Evolutionary conservation across 2,113 vertebrate species (phyloP).

Genomic region (Laticauda laticaudata): DNA sequence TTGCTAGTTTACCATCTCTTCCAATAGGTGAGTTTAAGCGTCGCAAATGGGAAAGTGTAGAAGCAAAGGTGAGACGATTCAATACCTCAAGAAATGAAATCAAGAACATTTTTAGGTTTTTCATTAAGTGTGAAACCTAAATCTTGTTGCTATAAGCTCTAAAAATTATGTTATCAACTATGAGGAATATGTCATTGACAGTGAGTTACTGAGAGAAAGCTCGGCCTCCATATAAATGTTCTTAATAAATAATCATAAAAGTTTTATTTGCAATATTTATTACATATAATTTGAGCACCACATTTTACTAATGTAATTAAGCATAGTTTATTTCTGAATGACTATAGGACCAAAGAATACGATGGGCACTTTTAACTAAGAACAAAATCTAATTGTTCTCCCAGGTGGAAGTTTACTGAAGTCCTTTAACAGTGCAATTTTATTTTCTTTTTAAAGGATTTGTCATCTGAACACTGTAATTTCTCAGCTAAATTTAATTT

Average conservation of each 20-base stretch:
- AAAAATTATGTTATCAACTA: background rate
- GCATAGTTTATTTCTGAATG: background rate
- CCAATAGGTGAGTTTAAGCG: conserved; percentile 96
- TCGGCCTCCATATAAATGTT: background rate
- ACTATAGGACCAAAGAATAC: background rate
- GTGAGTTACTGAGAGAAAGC: background rate
- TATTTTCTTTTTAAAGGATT: background rate
- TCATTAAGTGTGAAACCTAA: background rate
- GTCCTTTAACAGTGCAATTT: background rate
- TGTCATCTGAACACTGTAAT: background rate
- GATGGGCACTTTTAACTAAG: background rate
- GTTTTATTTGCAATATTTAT: background rate
- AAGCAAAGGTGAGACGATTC: conserved; percentile 95
- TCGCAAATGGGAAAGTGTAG: conserved; percentile 92
- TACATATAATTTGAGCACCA: background rate
- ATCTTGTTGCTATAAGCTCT: background rate
- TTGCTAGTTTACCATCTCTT: conserved; percentile 94
- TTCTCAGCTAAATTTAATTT: background rate
- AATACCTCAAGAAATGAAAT: conserved; percentile 73
- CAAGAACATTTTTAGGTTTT: background rate
- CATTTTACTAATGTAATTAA: background rate
- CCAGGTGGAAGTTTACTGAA: background rate
- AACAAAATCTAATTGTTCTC: no score
- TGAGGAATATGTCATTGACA: background rate
- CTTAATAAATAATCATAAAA: background rate